Percentiles rank a stretch among this genome's conserved stretches.
Evolutionary conservation across 2,797 vertebrate species (phyloP).

Genomic region (Pseudomugil tenellus): DNA sequence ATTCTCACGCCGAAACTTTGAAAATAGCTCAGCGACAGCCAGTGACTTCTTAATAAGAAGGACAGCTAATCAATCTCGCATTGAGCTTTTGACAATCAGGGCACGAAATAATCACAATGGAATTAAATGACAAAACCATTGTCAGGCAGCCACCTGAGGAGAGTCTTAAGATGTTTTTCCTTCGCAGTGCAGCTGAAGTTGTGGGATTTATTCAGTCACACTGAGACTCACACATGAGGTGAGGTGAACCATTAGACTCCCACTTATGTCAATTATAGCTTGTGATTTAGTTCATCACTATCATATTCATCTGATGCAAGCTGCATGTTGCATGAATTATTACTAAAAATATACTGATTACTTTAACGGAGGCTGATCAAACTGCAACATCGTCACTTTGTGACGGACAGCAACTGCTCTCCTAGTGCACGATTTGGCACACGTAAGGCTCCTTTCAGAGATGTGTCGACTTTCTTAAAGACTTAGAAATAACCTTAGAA

Average conservation of each 20-base stretch:
- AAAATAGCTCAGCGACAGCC: constrained; percentile 54
- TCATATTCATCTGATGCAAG: constrained; percentile 43
- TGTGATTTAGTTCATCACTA: constrained; percentile 54
- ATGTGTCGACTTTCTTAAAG: too few species aligned
- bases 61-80: constrained; percentile 72
- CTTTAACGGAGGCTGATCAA: constrained; percentile 9
- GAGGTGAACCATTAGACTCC: constrained; percentile 56
- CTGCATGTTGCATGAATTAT: constrained; percentile 33
- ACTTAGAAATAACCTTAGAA: too few species aligned
- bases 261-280: constrained; percentile 61
- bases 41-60: constrained; percentile 60
- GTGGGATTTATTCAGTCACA: constrained; percentile 56
- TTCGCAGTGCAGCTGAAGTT: constrained; percentile 44
- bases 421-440: too few species aligned
- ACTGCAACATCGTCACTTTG: too few species aligned
- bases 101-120: constrained; percentile 62
- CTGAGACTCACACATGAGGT: constrained; percentile 40
- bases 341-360: constrained; percentile 25
- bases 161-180: constrained; percentile 55
- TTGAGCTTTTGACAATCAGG: constrained; percentile 70
- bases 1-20: constrained; percentile 45
- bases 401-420: too few species aligned
- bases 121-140: constrained; percentile 56
- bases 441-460: too few species aligned
- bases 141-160: constrained; percentile 50